Base-by-base conservation (phyloP, 2,888 invertebrate genomes). In the Phrixothrix hirtus region DNA sequence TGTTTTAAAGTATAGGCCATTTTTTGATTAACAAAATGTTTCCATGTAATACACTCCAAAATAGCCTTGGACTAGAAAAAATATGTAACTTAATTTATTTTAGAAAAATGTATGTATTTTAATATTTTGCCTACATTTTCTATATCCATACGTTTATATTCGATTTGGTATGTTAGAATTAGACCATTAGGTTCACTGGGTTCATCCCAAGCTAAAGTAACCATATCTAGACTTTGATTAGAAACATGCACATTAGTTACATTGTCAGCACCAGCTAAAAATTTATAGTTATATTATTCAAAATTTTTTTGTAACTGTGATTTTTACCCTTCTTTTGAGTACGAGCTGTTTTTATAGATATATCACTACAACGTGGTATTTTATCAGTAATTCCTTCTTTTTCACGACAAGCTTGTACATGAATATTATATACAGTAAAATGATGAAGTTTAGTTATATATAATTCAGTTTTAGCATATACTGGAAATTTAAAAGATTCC, bases 141-240 rank as follows among this genome's bases (percentile, higher is more conserved):
- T 31, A 84, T 81, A 50, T 87, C 87, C 15, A 86, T 78, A 41
- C 83, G 80, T 56, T 82, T 81, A 69, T 89, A 91, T 59, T 86
- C 83, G 42, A 96, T 85, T 56, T 86, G 83, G 75, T 95, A 97
- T 0, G 88, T 87, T 30, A 93, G 83, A 34, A 96, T 86, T 51
- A 89, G 81, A 1, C 97, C 95, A 74, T 98, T 98, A 0, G 97
- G 95, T 56, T 85, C 78, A 13, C 70, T 63, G 0, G 97, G 96
- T 61, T 89, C 86, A 1, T 82, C 78, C 97, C 97, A 97, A 15
- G 78, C 80, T 1, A 93, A 76, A 35, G 83, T 84, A 9, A 90
- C 83, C 60, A 80, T 81, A 1, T 82, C 82, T 13, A 74, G 66
- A 55, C 77, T 81, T 45, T 73, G 63, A 61, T 77, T 75, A 0